Conservation (phyloP, 1,140 invertebrate species). For the Ditylenchus dipsaci region DNA sequence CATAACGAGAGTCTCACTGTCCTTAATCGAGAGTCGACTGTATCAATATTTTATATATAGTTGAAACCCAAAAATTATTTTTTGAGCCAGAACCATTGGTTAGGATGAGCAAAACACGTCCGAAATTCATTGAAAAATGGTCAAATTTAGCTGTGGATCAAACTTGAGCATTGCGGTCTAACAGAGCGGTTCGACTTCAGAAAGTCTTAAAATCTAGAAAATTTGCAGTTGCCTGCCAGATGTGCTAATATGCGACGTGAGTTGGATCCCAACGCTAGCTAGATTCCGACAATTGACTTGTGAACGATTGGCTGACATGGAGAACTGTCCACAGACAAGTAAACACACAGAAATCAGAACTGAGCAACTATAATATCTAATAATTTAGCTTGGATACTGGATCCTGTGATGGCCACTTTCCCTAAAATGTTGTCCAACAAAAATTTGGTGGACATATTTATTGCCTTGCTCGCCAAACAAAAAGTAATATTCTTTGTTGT, state of each 20-base stretch:
- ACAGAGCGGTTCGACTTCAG: too few species aligned
- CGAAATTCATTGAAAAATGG: too few species aligned
- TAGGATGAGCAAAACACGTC: too few species aligned
- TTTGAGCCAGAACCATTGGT: too few species aligned
- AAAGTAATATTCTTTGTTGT: conserved; percentile 6
- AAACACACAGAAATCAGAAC: too few species aligned
- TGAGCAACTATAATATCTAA: background rate
- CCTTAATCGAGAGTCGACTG: too few species aligned
- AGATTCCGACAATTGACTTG: conserved; percentile 33
- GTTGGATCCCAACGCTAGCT: conserved; percentile 34
- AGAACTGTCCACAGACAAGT: conserved; percentile 12
- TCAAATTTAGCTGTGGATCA: too few species aligned
- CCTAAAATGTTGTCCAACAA: conserved; percentile 21
- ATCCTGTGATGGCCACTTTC: conserved; percentile 36
- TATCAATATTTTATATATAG: too few species aligned
- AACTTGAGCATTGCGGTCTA: too few species aligned
- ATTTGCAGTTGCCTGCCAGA: conserved; percentile 32
- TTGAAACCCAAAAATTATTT: too few species aligned
- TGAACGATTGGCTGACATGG: conserved; percentile 32
- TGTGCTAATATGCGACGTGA: conserved; percentile 36
- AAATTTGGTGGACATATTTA: conserved; percentile 12
- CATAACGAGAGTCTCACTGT: too few species aligned
- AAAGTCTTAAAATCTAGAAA: too few species aligned
- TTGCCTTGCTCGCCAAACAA: conserved; percentile 21
- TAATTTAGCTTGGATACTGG: conserved; percentile 21